Evolutionary conservation across 2,113 vertebrate genomes (phyloP).

Genomic region (Pygathrix nemaeus): DNA sequence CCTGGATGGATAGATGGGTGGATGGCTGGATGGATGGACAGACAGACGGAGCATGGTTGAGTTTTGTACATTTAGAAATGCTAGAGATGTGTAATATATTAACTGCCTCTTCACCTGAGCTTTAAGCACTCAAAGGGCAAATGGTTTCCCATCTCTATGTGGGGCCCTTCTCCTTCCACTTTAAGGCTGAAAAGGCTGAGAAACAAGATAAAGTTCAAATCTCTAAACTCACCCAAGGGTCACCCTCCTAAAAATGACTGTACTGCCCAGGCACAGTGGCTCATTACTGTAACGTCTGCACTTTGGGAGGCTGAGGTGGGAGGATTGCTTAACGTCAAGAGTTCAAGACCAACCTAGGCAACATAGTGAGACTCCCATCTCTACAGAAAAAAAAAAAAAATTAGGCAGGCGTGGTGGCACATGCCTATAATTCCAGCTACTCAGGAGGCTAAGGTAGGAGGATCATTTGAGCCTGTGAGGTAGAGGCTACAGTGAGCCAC

Average conservation of each 20-base stretch:
- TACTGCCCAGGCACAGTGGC: too few species aligned
- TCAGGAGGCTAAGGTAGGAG: too few species aligned
- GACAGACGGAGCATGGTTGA: background rate
- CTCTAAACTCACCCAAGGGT: background rate
- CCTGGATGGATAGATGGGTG: background rate
- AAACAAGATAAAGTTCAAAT: background rate
- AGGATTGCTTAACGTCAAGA: too few species aligned
- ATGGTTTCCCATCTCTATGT: background rate
- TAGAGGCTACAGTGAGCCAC: too few species aligned
- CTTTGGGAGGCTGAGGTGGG: too few species aligned
- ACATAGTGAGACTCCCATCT: too few species aligned
- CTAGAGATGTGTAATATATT: background rate
- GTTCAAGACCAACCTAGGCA: too few species aligned
- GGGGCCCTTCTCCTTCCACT: background rate
- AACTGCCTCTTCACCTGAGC: background rate
- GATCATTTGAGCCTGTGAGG: too few species aligned
- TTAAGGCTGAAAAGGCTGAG: slow-evolving; percentile 10
- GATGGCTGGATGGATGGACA: background rate
- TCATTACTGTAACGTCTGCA: too few species aligned
- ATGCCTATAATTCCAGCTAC: too few species aligned
- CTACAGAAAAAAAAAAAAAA: too few species aligned
- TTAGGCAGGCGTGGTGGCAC: too few species aligned
- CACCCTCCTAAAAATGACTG: background rate
- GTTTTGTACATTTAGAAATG: background rate
- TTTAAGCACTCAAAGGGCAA: background rate